Evolutionary conservation across 2,797 vertebrate genomes (phyloP).

Genomic region (Graptemys geographica): DNA sequence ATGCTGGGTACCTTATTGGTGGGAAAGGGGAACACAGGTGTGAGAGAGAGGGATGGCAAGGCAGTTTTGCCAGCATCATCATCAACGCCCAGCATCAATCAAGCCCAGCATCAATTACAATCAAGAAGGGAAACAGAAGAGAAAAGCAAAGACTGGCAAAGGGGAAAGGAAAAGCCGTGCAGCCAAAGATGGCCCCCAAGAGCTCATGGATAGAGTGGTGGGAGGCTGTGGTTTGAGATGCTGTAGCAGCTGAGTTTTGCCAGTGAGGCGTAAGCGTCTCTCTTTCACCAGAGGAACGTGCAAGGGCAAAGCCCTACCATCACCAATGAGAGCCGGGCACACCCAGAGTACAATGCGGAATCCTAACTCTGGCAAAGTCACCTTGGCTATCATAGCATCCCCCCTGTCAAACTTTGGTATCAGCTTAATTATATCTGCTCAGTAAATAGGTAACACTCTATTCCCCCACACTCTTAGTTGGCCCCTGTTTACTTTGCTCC

Average conservation of each 20-base stretch:
- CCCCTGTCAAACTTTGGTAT: not conserved
- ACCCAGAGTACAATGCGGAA: rapidly evolving
- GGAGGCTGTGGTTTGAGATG: not conserved
- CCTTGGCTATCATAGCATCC: not conserved
- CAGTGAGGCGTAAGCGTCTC: not conserved
- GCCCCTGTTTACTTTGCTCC: not conserved
- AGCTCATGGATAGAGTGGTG: not conserved
- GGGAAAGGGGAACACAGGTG: not conserved
- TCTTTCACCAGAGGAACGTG: not conserved
- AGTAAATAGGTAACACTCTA: not conserved
- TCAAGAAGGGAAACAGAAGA: not conserved
- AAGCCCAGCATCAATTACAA: not conserved
- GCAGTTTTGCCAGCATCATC: not conserved
- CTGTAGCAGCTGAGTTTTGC: not conserved
- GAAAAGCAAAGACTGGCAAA: not conserved
- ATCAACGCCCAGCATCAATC: not conserved
- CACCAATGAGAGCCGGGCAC: not conserved
- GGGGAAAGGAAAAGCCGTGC: not conserved
- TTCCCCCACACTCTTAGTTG: not conserved
- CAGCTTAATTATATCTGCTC: not conserved
- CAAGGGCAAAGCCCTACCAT: not conserved
- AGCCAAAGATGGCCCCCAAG: not conserved
- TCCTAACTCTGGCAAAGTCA: not conserved
- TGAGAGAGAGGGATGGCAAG: not conserved
- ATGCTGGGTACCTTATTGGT: not conserved